A percentile compares a stretch with the other conserved stretches of the same genome.
Conservation (phyloP, 2,797 vertebrate genomes). For the Menidia menidia region DNA sequence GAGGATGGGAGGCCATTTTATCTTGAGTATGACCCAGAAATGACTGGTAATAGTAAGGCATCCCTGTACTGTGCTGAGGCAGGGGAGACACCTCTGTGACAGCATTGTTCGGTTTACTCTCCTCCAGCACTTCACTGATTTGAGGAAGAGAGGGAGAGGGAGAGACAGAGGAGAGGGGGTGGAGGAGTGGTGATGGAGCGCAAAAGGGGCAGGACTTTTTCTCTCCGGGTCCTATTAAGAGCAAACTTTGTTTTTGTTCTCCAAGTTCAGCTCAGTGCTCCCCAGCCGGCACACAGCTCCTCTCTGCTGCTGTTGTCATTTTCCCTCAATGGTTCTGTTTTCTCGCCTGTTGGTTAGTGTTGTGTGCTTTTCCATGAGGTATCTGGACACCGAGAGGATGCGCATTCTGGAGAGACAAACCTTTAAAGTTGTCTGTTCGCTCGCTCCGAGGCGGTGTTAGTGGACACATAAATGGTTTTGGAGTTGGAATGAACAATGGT, state of each 20-base stretch:
- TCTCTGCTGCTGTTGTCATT: constrained; percentile 26
- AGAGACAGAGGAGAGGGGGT: constrained; percentile 33
- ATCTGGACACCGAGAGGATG: constrained; percentile 71
- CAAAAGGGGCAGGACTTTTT: constrained; percentile 84
- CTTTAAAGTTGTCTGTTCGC: constrained; percentile 54
- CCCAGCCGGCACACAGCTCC: constrained; percentile 47
- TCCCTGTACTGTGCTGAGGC: constrained; percentile 26
- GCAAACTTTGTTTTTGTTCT: constrained; percentile 88
- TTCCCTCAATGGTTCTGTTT: constrained; percentile 55
- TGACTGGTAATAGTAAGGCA: constrained; percentile 3
- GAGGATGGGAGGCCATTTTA: background rate
- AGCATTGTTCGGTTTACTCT: constrained; percentile 61
- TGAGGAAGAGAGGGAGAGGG: constrained; percentile 48
- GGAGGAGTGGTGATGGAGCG: constrained; percentile 76
- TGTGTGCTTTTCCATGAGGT: constrained; percentile 46
- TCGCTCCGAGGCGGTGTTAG: constrained; percentile 51
- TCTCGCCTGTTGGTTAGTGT: constrained; percentile 37
- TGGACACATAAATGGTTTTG: constrained; percentile 52
- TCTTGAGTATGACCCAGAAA: background rate
- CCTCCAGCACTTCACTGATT: constrained; percentile 72
- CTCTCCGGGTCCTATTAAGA: constrained; percentile 82
- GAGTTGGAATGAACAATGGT: constrained; percentile 71
- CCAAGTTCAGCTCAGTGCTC: constrained; percentile 81
- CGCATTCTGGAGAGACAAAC: constrained; percentile 56
- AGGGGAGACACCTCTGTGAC: constrained; percentile 37